These are phyloP conservation scores for Drosophila ananassae DNA, from an alignment of 1,140 invertebrate genomes.

Conservation along the genomic window DNA sequence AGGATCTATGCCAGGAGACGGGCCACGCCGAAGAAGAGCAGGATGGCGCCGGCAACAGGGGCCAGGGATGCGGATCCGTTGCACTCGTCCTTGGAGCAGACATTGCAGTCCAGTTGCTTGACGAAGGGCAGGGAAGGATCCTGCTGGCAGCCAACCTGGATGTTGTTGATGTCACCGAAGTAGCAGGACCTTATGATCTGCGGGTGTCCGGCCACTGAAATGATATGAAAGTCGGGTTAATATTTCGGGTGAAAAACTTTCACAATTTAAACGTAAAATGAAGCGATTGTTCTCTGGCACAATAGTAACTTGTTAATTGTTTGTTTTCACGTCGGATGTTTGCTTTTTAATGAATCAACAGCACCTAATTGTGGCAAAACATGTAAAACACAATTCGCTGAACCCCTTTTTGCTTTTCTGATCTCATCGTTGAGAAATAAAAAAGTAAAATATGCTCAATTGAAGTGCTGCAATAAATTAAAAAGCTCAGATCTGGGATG, in stretches of 20 bases:
- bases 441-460: neutral
- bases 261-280: constrained; percentile 26
- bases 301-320: constrained; percentile 35
- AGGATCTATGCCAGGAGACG: constrained; percentile 68
- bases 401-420: neutral
- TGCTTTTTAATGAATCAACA: constrained; percentile 9
- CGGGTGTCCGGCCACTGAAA: constrained; percentile 66
- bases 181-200: constrained; percentile 75
- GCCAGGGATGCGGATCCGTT: constrained; percentile 61
- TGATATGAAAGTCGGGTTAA: constrained; percentile 15
- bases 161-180: constrained; percentile 65
- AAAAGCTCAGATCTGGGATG: neutral
- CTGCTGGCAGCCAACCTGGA: constrained; percentile 64
- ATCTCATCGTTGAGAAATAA: constrained; percentile 11
- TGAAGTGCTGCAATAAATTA: neutral
- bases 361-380: constrained; percentile 12
- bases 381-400: constrained; percentile 17
- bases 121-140: constrained; percentile 75
- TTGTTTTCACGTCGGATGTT: neutral
- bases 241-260: constrained; percentile 39
- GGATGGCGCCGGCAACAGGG: constrained; percentile 62
- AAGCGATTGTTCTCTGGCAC: constrained; percentile 25
- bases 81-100: constrained; percentile 77
- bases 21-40: constrained; percentile 72
- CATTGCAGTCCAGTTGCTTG: constrained; percentile 71